Conservation (phyloP, 2,888 invertebrate genomes). For the Ophion ellenae region DNA sequence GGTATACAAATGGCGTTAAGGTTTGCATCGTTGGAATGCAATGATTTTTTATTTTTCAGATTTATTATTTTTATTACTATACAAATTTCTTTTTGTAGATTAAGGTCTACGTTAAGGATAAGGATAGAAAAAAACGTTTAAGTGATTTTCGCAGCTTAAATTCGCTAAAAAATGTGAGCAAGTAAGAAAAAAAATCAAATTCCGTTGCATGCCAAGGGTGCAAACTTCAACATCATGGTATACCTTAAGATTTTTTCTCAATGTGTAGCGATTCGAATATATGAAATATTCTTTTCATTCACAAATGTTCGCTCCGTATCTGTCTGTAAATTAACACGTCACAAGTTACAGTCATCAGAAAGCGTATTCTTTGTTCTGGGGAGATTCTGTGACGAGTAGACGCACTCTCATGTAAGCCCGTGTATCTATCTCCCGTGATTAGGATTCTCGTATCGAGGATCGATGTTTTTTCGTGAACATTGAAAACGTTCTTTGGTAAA, state of each 20-base stretch:
- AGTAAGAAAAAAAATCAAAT: too few relatives aligned
- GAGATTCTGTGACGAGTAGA: slow-evolving; percentile 83
- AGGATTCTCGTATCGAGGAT: slow-evolving; percentile 68
- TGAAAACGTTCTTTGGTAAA: too few relatives aligned
- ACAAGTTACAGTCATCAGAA: slow-evolving; percentile 86
- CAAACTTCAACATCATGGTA: not conserved
- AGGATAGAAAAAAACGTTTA: too few relatives aligned
- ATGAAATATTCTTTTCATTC: slow-evolving; percentile 12
- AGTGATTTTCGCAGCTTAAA: too few relatives aligned
- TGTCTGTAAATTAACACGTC: slow-evolving; percentile 85
- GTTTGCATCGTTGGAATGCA: too few relatives aligned
- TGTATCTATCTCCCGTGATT: slow-evolving; percentile 80
- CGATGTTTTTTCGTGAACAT: too few relatives aligned
- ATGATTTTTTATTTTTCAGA: too few relatives aligned
- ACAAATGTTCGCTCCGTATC: slow-evolving; percentile 85
- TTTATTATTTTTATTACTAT: too few relatives aligned
- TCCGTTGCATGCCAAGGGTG: not conserved
- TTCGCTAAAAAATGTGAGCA: not conserved
- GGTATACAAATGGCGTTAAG: too few relatives aligned
- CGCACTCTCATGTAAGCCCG: slow-evolving; percentile 68
- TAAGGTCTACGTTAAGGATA: too few relatives aligned
- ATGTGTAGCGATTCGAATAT: not conserved
- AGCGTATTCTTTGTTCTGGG: slow-evolving; percentile 82
- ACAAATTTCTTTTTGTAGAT: too few relatives aligned
- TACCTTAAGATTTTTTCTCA: too few relatives aligned